Evolutionary conservation across 2,888 invertebrate species (phyloP).

Genomic region (Diaphora mendica): DNA sequence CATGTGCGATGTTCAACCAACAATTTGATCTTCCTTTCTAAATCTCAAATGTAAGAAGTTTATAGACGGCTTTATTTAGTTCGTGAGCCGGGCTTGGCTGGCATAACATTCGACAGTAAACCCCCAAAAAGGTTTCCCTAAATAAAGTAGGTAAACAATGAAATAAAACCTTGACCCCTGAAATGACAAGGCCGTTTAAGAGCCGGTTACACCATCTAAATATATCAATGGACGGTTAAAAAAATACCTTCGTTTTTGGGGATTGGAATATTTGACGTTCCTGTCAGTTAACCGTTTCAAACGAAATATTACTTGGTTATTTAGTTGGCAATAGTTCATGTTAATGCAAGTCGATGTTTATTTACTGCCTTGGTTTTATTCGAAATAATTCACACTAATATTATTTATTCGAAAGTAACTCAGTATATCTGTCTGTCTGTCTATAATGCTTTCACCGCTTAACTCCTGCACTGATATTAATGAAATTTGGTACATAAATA

Average conservation of each 20-base stretch:
- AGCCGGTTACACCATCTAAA: conserved; percentile 27
- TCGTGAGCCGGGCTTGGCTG: conserved; percentile 20
- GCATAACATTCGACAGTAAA: conserved; percentile 44
- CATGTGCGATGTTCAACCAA: neutral
- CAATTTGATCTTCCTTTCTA: neutral
- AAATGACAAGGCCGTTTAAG: conserved; percentile 26
- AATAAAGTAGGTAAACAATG: conserved; percentile 50
- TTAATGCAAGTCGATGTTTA: no score
- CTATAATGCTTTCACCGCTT: no score
- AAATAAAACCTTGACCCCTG: conserved; percentile 45
- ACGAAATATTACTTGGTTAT: neutral
- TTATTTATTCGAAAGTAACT: no score
- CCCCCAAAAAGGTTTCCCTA: conserved; percentile 39
- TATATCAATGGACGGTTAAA: conserved; percentile 27
- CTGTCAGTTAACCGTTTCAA: neutral
- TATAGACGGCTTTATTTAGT: conserved; percentile 11
- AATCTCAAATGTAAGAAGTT: conserved; percentile 23
- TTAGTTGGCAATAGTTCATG: neutral
- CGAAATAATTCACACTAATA: no score
- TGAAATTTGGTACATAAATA: no score
- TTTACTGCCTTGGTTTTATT: no score
- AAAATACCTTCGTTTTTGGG: conserved; percentile 5
- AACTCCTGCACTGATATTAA: no score
- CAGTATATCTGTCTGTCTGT: no score
- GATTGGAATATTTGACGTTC: neutral